Evolutionary conservation across 2,113 vertebrate genomes (phyloP).

Genomic region (Oreochromis niloticus): DNA sequence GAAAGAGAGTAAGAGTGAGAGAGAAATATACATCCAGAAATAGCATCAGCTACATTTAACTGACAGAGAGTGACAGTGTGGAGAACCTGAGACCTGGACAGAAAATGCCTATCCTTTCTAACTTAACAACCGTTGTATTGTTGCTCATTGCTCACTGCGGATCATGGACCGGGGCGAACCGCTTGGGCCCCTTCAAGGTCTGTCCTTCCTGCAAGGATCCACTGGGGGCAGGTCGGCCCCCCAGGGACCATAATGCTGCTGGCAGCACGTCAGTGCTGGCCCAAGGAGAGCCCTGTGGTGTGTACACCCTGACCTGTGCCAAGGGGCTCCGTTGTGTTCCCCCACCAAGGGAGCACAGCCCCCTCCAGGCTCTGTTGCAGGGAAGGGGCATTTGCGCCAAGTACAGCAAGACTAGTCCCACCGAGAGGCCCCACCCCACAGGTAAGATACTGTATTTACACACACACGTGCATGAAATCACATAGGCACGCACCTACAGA

Average conservation of each 20-base stretch:
- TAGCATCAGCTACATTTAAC: slow-evolving; percentile 65
- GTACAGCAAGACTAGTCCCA: slow-evolving; percentile 63
- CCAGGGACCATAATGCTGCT: slow-evolving; percentile 61
- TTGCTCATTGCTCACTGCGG: slow-evolving; percentile 71
- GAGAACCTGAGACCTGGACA: slow-evolving; percentile 64
- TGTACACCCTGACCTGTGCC: slow-evolving; percentile 77
- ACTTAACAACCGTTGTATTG: slow-evolving; percentile 67
- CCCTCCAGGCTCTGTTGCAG: slow-evolving; percentile 79
- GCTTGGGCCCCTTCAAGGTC: slow-evolving; percentile 66
- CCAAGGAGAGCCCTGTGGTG: slow-evolving; percentile 74
- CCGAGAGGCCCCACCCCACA: slow-evolving; percentile 72
- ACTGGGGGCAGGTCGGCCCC: slow-evolving; percentile 60
- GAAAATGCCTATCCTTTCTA: slow-evolving; percentile 70
- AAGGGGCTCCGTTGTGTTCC: slow-evolving; percentile 78
- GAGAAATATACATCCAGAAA: slow-evolving; percentile 66
- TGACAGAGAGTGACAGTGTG: slow-evolving; percentile 59
- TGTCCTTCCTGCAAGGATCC: slow-evolving; percentile 71
- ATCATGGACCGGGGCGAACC: slow-evolving; percentile 65
- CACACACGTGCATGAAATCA: slow-evolving; percentile 20
- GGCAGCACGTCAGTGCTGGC: slow-evolving; percentile 69
- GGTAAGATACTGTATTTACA: slow-evolving; percentile 58
- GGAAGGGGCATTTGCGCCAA: slow-evolving; percentile 74
- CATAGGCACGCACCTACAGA: neutral
- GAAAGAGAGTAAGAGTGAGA: slow-evolving; percentile 25
- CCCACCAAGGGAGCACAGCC: slow-evolving; percentile 71